Evolutionary conservation across 2,113 vertebrate genomes (phyloP), one percentile per base, ranked within the genome.

Genomic region (Sapajus apella): DNA sequence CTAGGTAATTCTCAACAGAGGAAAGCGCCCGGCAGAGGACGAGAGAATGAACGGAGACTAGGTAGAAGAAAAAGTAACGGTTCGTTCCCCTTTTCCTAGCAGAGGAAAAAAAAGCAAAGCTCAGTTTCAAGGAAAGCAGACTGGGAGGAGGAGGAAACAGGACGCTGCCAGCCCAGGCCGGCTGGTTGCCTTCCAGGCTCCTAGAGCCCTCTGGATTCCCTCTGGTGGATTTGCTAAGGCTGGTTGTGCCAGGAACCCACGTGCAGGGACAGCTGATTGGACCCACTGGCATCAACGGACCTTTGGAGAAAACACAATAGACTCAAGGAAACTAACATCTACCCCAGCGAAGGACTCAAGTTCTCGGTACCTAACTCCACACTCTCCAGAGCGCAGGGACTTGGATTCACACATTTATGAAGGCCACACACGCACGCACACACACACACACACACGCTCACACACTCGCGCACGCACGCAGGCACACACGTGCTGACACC

Each of bases 131-230:
- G 70, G 43, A 52, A 90, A 79, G 47, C 72, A 21, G 73, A 61
- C 55, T 21, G 4, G 73, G 55, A 70, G 64, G 72, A 64, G 58
- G 23, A 11, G 55, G 61, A 16, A 14, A 8, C 0, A 2, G n/a
- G 27, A n/a, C 17, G 27, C 55, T 2, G 9, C 23, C 35, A 68
- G 72, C 27, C 45, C 43, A 30, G 72, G 79, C 45, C 76, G 16
- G 50, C 68, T 14, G 35, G 45, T 14, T 66, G 79, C 68, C 37
- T 10, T 17, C 3, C 4, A 55, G 76, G 35, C 85, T 92, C 72
- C 25, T 12, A 1, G 32, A 43, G 2, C 32, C 61, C n/a, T 73
- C 45, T 1, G 0, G 3, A 18, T 50, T 30, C 47, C 11, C 8
- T 37, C 23, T 4, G 17, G 27, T 43, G 10, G 45, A 58, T 40